Base-by-base conservation (phyloP, 92 coral and sea anemone genomes). In the Desmophyllum pertusum region DNA sequence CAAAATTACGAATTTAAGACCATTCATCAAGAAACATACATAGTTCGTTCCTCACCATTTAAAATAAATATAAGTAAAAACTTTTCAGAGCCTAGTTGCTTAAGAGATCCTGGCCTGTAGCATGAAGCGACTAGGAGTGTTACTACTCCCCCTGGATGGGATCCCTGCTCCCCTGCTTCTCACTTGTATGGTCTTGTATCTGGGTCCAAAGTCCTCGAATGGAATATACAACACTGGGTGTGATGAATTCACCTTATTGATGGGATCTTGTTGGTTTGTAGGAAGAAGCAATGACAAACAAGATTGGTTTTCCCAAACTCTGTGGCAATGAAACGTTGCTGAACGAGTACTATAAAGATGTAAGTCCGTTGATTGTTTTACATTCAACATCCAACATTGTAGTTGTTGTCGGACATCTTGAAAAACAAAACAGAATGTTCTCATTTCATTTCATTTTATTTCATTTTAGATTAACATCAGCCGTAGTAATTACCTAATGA, bases 241-340 rank as follows among this genome's bases (percentile, higher is more conserved):
- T 40, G 36, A 5, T 37, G 23, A n/a, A n/a, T n/a, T 57, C 13
- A 79, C 19, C 43, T 14, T 35, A 27, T 2, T 79, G 6, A 18
- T 15, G 30, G 46, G 2, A 33, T 70, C 38, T 48, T 35, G 0
- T 42, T 79, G 33, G 6, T 51, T 74, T 50, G 30, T 15, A 93
- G 97, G 97, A 89, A 30, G 83, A 86, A 29, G 84, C 89, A 33
- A 91, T 93, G 90, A 89, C 88, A 70, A 84, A 75, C 65, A 93
- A 93, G 39, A 81, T 93, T 75, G 97, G 97, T 63, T 93, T 78
- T 65, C 97, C 97, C 8, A 83, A 79, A 29, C 70, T 93, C 59
- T 80, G 93, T 66, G 57, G 80, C 74, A 93, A 93, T 82, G 83
- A 88, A 61, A 93, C 97, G 0, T 61, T 88, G 70, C 85, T 93